phyloP scores from a whole-genome alignment of 2,888 invertebrate genomes.

The Pterostichus niger region DNA sequence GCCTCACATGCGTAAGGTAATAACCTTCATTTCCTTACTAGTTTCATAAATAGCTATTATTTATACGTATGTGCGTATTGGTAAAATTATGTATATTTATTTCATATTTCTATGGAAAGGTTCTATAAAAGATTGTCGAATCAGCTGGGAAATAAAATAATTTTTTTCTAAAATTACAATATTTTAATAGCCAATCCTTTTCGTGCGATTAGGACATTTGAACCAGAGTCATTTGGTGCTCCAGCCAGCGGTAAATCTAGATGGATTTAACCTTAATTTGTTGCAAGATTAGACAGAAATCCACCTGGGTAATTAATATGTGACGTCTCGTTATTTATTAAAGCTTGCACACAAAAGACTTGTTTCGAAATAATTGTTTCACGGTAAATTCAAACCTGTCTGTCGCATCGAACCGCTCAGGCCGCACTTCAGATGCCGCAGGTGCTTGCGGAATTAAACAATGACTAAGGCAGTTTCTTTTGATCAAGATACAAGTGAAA shows the following conservation, averaged over 20 bases:
- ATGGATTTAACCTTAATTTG: conserved; percentile 60
- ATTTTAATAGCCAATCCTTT: neutral
- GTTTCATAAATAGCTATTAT: too few relatives aligned
- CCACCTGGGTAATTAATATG: conserved; percentile 65
- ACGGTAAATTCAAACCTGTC: conserved; percentile 47
- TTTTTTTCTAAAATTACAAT: too few relatives aligned
- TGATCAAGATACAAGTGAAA: conserved; percentile 43
- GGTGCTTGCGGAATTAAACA: conserved; percentile 34
- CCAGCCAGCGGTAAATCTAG: conserved; percentile 47
- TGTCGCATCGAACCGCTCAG: neutral
- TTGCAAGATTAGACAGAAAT: conserved; percentile 57
- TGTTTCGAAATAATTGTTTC: conserved; percentile 54
- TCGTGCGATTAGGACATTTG: neutral
- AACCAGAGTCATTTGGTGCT: neutral
- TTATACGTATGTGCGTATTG: too few relatives aligned
- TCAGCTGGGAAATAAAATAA: too few relatives aligned
- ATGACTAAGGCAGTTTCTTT: conserved; percentile 41
- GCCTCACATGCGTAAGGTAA: too few relatives aligned
- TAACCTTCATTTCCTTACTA: too few relatives aligned
- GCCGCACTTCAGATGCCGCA: conserved; percentile 28
- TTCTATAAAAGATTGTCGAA: too few relatives aligned
- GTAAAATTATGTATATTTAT: too few relatives aligned
- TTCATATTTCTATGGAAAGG: too few relatives aligned
- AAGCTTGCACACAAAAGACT: conserved; percentile 47
- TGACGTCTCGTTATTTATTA: conserved; percentile 62